Conservation (phyloP, 2,888 invertebrate genomes). For the Stenchaetothrips biformis region DNA sequence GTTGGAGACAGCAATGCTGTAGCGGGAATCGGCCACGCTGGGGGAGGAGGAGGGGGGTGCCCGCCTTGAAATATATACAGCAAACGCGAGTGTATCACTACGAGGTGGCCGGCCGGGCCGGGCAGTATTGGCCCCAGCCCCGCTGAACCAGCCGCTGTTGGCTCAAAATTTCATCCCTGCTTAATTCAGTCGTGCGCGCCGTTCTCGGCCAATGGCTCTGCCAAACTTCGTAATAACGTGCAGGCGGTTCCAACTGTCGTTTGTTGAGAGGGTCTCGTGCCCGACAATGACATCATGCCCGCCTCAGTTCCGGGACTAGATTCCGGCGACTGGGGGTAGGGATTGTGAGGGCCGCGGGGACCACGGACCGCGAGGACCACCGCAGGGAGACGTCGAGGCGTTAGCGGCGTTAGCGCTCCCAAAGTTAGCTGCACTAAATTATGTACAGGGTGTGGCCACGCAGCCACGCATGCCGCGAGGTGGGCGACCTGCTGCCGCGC, state of each 20-base stretch:
- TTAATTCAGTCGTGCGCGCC: too few species aligned
- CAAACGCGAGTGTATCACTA: not conserved
- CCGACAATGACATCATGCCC: too few species aligned
- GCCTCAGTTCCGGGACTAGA: not conserved
- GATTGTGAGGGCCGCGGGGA: not conserved
- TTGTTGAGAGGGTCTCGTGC: too few species aligned
- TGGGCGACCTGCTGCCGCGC: too few species aligned
- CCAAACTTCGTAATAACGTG: too few species aligned
- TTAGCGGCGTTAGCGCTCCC: not conserved
- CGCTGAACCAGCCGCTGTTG: too few species aligned
- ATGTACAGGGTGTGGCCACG: not conserved
- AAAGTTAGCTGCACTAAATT: conserved; percentile 9
- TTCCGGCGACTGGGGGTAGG: not conserved
- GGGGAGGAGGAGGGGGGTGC: not conserved
- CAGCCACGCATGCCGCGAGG: not conserved
- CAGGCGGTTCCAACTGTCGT: too few species aligned
- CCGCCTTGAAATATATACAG: not conserved
- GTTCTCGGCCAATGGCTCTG: too few species aligned
- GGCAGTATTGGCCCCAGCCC: too few species aligned
- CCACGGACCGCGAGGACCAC: not conserved
- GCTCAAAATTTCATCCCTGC: too few species aligned
- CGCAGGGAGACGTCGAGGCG: not conserved
- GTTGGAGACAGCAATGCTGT: too few species aligned
- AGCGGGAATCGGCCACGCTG: not conserved
- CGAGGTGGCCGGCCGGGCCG: too few species aligned